A percentile compares a stretch with the other conserved stretches of the same genome.
phyloP scores from a whole-genome alignment of 1,140 invertebrate genomes.

The Scaptomyza hsui region DNA sequence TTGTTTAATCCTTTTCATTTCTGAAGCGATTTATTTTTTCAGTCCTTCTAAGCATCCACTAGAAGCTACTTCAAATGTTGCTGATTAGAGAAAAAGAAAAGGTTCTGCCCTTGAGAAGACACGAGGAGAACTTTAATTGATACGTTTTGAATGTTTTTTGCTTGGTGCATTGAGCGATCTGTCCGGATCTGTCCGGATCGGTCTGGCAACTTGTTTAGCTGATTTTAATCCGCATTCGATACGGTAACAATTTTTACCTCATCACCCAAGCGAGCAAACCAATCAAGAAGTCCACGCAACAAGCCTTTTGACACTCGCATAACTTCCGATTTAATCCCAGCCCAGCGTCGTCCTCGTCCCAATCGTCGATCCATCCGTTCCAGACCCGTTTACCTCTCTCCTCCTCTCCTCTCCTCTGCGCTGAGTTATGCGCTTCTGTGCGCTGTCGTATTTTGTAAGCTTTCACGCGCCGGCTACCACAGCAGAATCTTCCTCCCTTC shows the following conservation, averaged over 20 bases:
- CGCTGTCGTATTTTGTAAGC: conserved; percentile 81
- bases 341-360: conserved; percentile 30
- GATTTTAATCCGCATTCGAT: conserved; percentile 83
- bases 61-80: conserved; percentile 68
- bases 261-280: conserved; percentile 56
- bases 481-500: conserved; percentile 1
- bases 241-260: conserved; percentile 79
- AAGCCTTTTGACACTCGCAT: conserved; percentile 76
- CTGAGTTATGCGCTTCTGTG: conserved; percentile 78
- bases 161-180: conserved; percentile 18
- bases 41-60: conserved; percentile 23
- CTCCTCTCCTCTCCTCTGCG: neutral
- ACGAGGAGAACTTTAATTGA: conserved; percentile 24
- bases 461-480: conserved; percentile 77
- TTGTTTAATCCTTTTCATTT: conserved; percentile 80
- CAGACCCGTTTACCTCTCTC: neutral
- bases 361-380: conserved; percentile 45
- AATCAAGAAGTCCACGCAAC: conserved; percentile 46
- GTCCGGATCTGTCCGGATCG: conserved; percentile 24
- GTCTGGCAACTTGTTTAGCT: conserved; percentile 75
- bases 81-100: conserved; percentile 53
- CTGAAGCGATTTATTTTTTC: conserved; percentile 66
- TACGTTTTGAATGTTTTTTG: conserved; percentile 27
- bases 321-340: conserved; percentile 81
- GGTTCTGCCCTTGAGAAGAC: too few relatives aligned